Conservation (phyloP, 2,113 vertebrate genomes). For the Psammodynastes pulverulentus region DNA sequence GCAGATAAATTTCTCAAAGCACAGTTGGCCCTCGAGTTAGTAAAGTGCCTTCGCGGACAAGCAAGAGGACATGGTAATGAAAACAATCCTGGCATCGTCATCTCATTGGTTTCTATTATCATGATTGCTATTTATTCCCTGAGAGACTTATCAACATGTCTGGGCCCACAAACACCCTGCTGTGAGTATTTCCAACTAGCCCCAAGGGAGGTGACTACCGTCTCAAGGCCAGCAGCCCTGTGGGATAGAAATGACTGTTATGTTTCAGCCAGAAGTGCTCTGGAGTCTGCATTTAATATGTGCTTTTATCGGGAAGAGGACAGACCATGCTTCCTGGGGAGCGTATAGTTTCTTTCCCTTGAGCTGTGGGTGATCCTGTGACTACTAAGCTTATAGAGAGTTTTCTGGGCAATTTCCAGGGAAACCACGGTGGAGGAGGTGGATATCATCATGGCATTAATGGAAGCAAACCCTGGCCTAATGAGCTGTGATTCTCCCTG, state of each 20-base stretch:
- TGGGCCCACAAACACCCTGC: rapidly evolving
- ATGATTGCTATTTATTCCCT: constrained; percentile 57
- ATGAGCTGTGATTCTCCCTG: constrained; percentile 59
- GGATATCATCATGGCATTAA: constrained; percentile 38
- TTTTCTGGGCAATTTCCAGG: constrained; percentile 34
- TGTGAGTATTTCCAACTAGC: rapidly evolving
- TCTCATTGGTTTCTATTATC: constrained; percentile 31
- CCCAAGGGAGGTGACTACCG: not conserved
- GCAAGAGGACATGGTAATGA: constrained; percentile 14
- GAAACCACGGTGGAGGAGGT: not conserved
- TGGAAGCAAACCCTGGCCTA: constrained; percentile 58
- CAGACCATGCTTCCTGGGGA: not conserved
- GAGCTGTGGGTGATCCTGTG: not conserved
- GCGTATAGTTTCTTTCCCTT: not conserved
- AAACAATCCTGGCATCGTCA: not conserved
- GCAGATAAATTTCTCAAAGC: not conserved
- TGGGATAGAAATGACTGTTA: not conserved
- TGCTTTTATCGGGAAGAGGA: not conserved
- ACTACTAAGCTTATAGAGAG: not conserved
- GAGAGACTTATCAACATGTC: not conserved
- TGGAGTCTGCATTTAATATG: not conserved
- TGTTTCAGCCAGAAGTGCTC: not conserved
- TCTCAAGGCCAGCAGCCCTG: not conserved
- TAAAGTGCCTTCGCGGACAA: constrained; percentile 36
- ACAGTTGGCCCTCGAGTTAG: not conserved